Evolutionary conservation across 2,797 vertebrate genomes (phyloP), one percentile per base, ranked within the genome.

Genomic region (Phrynocephalus vlangalii): DNA sequence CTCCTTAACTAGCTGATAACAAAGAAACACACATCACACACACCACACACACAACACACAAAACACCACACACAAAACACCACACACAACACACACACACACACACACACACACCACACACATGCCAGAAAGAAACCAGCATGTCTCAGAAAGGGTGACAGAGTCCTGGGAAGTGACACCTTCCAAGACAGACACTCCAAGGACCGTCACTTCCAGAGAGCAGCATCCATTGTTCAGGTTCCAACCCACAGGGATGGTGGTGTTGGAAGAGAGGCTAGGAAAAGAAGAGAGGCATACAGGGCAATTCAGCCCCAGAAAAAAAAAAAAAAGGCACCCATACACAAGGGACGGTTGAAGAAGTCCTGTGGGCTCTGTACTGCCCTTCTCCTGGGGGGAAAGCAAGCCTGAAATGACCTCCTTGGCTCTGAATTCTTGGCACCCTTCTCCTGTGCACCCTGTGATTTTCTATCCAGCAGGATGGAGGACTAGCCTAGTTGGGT

Each of bases 51-150:
- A n/a, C 52, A 7, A 48, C 2, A n/a, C n/a, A n/a, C 56, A 8
- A n/a, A n/a, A n/a, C n/a, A n/a, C n/a, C n/a, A n/a, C n/a, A n/a
- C n/a, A n/a, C n/a, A n/a, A n/a, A n/a, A n/a, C n/a, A n/a, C n/a
- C 30, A 48, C 1, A 30, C 30, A 44, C 73, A n/a, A n/a, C 56
- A 8, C 30, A 48, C 1, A 30, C 30, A 44, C 73, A n/a, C 33
- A n/a, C 56, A 8, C 30, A 48, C 1, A 30, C 30, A 44, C 73
- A n/a, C 2, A n/a, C n/a, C 33, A 33, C 33, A 33, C 33, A 63
- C 72, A 52, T 92, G 79, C 88, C 77, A 60, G 60, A 22, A 72
- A 71, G 24, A 38, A 84, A 44, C 88, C 89, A 83, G 87, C 78
- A 84, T 76, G 33, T 79, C 48, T 13, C 10, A 28, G 60, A n/a